Conservation (phyloP, 2,888 invertebrate species). For the Conomelus anceps region DNA sequence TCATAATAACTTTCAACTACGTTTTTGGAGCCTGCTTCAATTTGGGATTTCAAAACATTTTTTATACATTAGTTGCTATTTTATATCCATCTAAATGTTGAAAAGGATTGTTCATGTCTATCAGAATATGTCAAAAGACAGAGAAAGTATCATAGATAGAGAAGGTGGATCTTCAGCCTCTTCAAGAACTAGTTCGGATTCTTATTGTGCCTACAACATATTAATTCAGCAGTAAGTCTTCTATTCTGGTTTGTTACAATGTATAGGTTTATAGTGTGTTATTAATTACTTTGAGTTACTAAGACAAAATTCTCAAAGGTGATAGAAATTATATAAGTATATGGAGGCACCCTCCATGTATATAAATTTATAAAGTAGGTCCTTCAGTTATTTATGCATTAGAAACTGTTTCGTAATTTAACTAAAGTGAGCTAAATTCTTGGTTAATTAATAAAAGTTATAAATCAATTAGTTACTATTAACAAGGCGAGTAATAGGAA, state of each 20-base stretch:
- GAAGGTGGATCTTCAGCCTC: neutral
- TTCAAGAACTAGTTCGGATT: neutral
- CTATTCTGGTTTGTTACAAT: neutral
- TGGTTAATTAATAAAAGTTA: no score
- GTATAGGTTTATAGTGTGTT: neutral
- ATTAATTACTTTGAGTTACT: no score
- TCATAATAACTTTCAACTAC: neutral
- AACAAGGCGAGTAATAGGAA: no score
- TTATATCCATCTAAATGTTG: neutral
- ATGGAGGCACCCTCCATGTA: no score
- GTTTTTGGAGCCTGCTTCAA: neutral
- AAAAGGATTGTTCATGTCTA: neutral
- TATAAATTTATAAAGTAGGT: no score
- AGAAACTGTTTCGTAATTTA: no score
- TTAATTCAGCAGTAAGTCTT: neutral
- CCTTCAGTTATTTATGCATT: no score
- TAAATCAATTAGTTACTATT: no score
- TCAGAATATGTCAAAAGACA: neutral
- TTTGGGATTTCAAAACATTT: neutral
- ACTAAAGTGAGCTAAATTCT: no score
- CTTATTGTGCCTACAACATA: neutral
- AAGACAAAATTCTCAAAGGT: no score
- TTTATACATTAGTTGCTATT: neutral
- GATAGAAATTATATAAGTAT: no score
- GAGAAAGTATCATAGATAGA: neutral